A percentile compares a stretch with the other conserved stretches of the same genome.
phyloP scores from a whole-genome alignment of 1,140 invertebrate species.

The Scaptomyza pallida region DNA sequence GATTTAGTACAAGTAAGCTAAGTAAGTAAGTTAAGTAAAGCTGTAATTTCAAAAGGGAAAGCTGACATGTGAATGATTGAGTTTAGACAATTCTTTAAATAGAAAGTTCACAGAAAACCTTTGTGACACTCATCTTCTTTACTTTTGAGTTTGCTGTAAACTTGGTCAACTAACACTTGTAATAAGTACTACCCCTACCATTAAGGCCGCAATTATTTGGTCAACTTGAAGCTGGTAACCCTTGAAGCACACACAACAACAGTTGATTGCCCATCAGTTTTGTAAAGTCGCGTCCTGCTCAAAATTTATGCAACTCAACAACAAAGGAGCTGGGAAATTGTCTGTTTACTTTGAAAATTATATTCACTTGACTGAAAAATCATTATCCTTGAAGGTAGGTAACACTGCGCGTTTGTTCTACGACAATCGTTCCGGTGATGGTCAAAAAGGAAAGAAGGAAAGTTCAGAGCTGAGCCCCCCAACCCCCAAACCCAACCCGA shows the following conservation, averaged over 20 bases:
- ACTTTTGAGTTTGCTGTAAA: slow-evolving; percentile 5
- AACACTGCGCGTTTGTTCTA: slow-evolving; percentile 42
- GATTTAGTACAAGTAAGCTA: background rate
- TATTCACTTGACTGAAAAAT: slow-evolving; percentile 83
- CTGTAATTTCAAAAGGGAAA: no score
- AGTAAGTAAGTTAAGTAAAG: no score
- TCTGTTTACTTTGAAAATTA: slow-evolving; percentile 80
- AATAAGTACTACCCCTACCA: slow-evolving; percentile 22
- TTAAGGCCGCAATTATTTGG: slow-evolving; percentile 62
- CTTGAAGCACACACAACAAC: slow-evolving; percentile 22
- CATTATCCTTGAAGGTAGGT: slow-evolving; percentile 74
- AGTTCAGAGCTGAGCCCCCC: slow-evolving; percentile 50
- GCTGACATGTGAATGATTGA: no score
- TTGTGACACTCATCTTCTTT: background rate
- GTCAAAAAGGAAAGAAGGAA: slow-evolving; percentile 28
- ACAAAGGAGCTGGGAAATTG: slow-evolving; percentile 55
- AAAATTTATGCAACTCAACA: slow-evolving; percentile 68
- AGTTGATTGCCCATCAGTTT: slow-evolving; percentile 32
- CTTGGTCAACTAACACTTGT: slow-evolving; percentile 8
- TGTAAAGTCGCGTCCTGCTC: slow-evolving; percentile 52
- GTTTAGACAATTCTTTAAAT: no score
- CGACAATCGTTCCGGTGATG: slow-evolving; percentile 1
- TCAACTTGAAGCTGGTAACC: slow-evolving; percentile 48
- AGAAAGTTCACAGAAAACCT: no score
- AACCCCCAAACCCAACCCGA: background rate